Evolutionary conservation across 2,888 invertebrate genomes (phyloP), one percentile per base, ranked within the genome.

Genomic region (Azorinus chamasolen): DNA sequence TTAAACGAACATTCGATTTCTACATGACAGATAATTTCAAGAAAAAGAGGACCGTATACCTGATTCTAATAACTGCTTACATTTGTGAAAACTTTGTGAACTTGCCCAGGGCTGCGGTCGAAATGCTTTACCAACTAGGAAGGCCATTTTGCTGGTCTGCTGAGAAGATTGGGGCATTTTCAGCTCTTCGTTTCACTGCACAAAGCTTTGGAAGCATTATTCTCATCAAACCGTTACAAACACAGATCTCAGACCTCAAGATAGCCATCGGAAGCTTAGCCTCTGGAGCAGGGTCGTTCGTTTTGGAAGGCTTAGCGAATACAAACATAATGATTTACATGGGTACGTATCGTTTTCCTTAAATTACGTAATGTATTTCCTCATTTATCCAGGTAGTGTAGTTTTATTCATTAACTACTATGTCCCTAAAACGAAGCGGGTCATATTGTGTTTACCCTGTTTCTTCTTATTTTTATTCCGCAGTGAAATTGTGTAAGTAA

Each of bases 131-230:
- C 51, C 69, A 69, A 45, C 53, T 83, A 12, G 80, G 78, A n/a
- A 48, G 59, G 54, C 83, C 83, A 22, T 76, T 83, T 41, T 83
- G 83, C 43, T 83, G 83, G 83, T 54, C 58, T 4, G 53, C 78
- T 24, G 73, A 70, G 41, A 65, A 65, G 54, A 66, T 83, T 14
- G 83, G 83, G 6, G 41, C 66, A 20, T 83, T 65, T 46, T 48
- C 43, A 8, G 69, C 74, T 2, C 51, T 57, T 8, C 25, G 68
- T 18, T 55, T 68, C 20, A 57, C 66, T 6, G 59, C 71, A 6
- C 68, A 79, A 43, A 59, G 77, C 16, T 18, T 80, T 18, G 51
- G 64, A 4, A 68, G 66, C 12, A 45, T 76, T 8, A n/a, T 55
- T 1, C 24, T 73, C 10, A 45, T 79, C 20, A 59, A 53, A 16